Base-by-base conservation (phyloP, 64 coral and sea anemone species). In the Hydrozoanthus tunicans region DNA sequence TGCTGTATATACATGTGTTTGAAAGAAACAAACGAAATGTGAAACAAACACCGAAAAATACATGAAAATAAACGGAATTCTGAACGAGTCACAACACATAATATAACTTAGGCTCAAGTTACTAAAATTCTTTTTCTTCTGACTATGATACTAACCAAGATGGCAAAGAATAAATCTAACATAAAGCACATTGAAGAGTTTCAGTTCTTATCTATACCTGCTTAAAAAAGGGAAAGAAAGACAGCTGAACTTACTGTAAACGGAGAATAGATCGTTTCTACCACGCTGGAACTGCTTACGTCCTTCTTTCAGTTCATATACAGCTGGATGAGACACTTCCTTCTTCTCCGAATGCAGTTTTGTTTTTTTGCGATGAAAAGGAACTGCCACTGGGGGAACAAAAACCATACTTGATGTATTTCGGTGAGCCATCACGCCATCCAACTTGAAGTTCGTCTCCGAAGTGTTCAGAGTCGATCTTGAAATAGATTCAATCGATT, bases 321-420 rank as follows among this genome's bases (percentile, higher is more conserved):
- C 88, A 54, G 71, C 92, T 76, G 92, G 92, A 79, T 82, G 91
- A 62, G 81, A 86, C 17, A 79, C 27, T 62, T 94, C 73, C 81
- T 80, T 94, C 85, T 91, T 91, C 32, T 88, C 89, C 1, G 73
- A 71, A 89, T 77, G 68, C 26, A 75, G 60, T 79, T 96, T 96
- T 27, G 82, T 70, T 81, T 96, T 96, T 68, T 94, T 96, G 13
- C 59, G 55, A n/a, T 93, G 92, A 70, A 85, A 79, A 69, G 92
- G 84, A 74, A 91, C 81, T 56, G 91, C 82, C 26, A 82, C 65
- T 23, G 92, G 92, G 58, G 95, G 91, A 79, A 94, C 78, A 82
- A 89, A 94, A 82, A 93, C 71, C 95, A 96, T 92, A 84, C 89
- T 94, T 79, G 92, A 80, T 72, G 82, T 77, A 61, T 64, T 43